These are phyloP conservation scores for Cerastoderma edule DNA, from an alignment of 2,888 invertebrate genomes.

Conservation along the genomic window DNA sequence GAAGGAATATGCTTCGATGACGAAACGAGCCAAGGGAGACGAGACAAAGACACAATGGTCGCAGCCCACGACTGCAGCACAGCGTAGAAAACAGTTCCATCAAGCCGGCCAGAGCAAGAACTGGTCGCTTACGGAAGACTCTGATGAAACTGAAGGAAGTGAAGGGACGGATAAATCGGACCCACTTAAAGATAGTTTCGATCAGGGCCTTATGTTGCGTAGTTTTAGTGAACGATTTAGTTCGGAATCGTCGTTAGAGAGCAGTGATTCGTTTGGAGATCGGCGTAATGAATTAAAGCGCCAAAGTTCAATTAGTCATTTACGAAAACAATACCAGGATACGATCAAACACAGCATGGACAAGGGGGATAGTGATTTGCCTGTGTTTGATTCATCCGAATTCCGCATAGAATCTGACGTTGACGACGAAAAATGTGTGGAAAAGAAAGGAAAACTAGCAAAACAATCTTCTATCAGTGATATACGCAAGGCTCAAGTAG, in stretches of 20 bases:
- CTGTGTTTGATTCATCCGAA: slow-evolving; percentile 46
- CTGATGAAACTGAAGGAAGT: slow-evolving; percentile 25
- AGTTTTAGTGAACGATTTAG: slow-evolving; percentile 58
- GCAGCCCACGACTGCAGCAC: slow-evolving; percentile 30
- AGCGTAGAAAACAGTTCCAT: slow-evolving; percentile 49
- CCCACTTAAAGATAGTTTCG: slow-evolving; percentile 32
- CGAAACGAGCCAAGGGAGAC: not conserved
- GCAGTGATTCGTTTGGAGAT: slow-evolving; percentile 44
- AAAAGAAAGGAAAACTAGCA: not conserved
- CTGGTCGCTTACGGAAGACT: slow-evolving; percentile 57
- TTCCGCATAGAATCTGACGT: not conserved
- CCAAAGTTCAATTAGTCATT: slow-evolving; percentile 49
- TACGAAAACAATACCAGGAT: slow-evolving; percentile 53
- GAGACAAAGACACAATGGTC: not conserved
- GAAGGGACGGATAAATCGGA: slow-evolving; percentile 2
- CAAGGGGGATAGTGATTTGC: slow-evolving; percentile 38
- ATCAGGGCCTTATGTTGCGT: slow-evolving; percentile 41
- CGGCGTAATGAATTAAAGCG: slow-evolving; percentile 22
- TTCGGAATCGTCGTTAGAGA: slow-evolving; percentile 54
- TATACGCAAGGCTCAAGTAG: slow-evolving; percentile 60
- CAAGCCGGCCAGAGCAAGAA: slow-evolving; percentile 42
- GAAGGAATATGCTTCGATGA: slow-evolving; percentile 18
- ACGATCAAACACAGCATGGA: slow-evolving; percentile 54
- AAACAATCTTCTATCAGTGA: slow-evolving; percentile 44
- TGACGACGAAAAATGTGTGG: not conserved